Evolutionary conservation across 1,140 invertebrate genomes (phyloP), one percentile per base, ranked within the genome.

Genomic region (Listronotus bonariensis): DNA sequence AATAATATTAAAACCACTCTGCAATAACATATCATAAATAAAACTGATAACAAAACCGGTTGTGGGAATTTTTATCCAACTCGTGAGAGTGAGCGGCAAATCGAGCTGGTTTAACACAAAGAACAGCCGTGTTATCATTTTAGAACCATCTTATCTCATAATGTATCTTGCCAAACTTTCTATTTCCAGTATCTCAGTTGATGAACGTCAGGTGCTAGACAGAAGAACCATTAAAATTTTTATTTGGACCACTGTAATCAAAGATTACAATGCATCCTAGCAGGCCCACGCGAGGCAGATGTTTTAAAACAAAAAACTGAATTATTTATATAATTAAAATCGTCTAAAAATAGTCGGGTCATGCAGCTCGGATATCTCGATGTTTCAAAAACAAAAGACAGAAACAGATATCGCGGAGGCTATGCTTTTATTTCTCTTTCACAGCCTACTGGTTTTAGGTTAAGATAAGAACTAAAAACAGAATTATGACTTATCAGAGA

Each of bases 101-200:
- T 8, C 18, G 48, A 51, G 57, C 38, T 36, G 46, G 3, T 31
- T 42, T 12, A 56, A 66, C 64, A 66, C 64, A 66, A 66, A 66
- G 64, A 65, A 69, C 53, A 34, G 17, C 48, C 49, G 51, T 52
- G 62, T 74, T 74, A 74, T 74, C 72, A 74, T 52, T 65, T 59
- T 51, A 52, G 64, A 62, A 70, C 59, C 71, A 69, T 69, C 68
- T 69, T 62, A 73, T 72, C 70, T 72, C 61, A 48, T 53, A 63
- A 67, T 62, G 53, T 58, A 70, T 69, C 67, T 73, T 70, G 72
- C 70, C 70, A 73, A 75, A 73, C 73, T 75, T 75, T 75, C 73
- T 67, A 67, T 67, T 67, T 55, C 59, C 59, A 66, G 56, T 64
- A 53, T 42, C 49, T 51, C 68, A 69, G 59, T 54, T 46, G 40